Conservation (phyloP, 92 coral and sea anemone genomes). For the Umimayanthus chanpuru region DNA sequence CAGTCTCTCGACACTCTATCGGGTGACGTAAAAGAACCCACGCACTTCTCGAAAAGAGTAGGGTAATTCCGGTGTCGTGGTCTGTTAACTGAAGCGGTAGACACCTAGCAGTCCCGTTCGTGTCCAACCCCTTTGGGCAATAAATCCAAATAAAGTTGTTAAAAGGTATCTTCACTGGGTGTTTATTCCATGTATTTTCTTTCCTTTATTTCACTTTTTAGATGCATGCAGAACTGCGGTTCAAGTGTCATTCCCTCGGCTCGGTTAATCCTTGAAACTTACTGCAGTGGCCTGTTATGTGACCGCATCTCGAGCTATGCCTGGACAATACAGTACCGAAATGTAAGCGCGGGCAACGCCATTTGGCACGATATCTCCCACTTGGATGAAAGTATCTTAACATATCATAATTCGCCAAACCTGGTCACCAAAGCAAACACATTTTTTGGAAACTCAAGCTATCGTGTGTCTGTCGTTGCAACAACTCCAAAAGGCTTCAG, state of each 20-base stretch:
- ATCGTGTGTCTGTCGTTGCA: conserved; percentile 58
- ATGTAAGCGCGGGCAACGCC: conserved; percentile 13
- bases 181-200: too few species aligned
- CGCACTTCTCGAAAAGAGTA: too few species aligned
- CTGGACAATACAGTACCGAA: conserved; percentile 57
- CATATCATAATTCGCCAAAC: conserved; percentile 79
- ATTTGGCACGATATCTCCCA: conserved; percentile 58
- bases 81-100: too few species aligned
- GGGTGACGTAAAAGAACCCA: too few species aligned
- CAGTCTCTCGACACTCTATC: too few species aligned
- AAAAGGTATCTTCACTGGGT: too few species aligned
- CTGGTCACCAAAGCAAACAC: conserved; percentile 66
- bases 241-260: conserved; percentile 66
- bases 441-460: conserved; percentile 71
- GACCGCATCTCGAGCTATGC: conserved; percentile 48
- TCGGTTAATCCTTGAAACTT: conserved; percentile 65
- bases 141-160: too few species aligned
- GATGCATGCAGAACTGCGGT: conserved; percentile 76
- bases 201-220: conserved; percentile 16
- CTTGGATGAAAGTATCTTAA: conserved; percentile 60
- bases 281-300: conserved; percentile 72
- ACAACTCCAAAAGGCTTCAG: conserved; percentile 54
- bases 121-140: too few species aligned
- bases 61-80: too few species aligned
- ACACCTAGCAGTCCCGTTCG: too few species aligned